These are phyloP conservation scores for Acipenser oxyrinchus DNA, from an alignment of 2,797 vertebrate species.

Conservation along the genomic window DNA sequence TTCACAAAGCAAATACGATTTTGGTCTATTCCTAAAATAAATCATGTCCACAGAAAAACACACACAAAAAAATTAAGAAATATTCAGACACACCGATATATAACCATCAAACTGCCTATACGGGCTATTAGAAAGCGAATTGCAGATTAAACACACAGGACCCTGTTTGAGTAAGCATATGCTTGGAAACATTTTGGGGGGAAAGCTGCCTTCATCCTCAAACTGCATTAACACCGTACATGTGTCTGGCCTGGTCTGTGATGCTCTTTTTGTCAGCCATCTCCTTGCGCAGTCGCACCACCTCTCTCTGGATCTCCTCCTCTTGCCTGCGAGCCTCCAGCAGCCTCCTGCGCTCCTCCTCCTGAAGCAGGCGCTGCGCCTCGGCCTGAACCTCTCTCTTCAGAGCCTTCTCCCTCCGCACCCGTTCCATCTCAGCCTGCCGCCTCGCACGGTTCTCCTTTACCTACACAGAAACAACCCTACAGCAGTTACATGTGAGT, in stretches of 20 bases:
- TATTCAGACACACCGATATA: no score
- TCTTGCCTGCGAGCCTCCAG: constrained; percentile 66
- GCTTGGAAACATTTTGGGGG: constrained; percentile 20
- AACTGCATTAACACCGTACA: constrained; percentile 45
- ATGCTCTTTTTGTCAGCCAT: constrained; percentile 64
- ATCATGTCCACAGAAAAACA: no score
- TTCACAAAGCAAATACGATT: no score
- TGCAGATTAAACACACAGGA: no score
- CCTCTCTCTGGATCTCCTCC: constrained; percentile 72
- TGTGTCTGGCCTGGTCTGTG: constrained; percentile 56
- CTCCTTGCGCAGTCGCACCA: constrained; percentile 72
- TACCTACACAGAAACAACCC: constrained; percentile 53
- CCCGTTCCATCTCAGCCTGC: constrained; percentile 60
- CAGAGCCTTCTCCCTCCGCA: constrained; percentile 53
- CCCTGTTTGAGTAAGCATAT: no score
- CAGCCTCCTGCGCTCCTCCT: constrained; percentile 58
- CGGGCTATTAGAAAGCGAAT: no score
- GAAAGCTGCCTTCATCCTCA: constrained; percentile 16
- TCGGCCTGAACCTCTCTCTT: constrained; percentile 55
- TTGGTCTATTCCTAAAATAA: no score
- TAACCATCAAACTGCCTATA: no score
- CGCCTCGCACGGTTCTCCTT: constrained; percentile 70
- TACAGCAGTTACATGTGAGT: neutral
- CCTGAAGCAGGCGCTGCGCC: constrained; percentile 55
- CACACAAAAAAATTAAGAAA: no score